Conservation (phyloP, 2,888 invertebrate species). For the Drosophila colorata region DNA sequence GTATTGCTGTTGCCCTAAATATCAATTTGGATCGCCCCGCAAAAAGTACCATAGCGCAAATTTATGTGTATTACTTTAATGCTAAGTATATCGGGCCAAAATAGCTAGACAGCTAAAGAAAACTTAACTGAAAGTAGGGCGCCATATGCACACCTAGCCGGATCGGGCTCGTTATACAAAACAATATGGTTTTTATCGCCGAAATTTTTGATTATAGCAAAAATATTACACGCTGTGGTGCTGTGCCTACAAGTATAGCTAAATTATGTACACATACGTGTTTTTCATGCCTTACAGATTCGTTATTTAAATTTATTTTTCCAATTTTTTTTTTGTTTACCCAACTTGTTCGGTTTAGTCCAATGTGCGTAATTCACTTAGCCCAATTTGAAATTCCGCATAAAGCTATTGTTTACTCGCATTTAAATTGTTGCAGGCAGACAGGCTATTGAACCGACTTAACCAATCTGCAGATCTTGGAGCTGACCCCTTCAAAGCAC, state of each 20-base stretch:
- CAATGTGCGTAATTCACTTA: slow-evolving; percentile 74
- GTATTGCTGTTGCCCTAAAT: slow-evolving; percentile 70
- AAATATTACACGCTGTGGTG: slow-evolving; percentile 75
- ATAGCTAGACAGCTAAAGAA: slow-evolving; percentile 9
- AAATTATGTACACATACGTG: slow-evolving; percentile 16
- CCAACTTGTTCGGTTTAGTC: slow-evolving; percentile 56
- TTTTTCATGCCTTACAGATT: slow-evolving; percentile 47
- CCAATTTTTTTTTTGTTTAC: slow-evolving; percentile 61
- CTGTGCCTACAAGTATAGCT: slow-evolving; percentile 18
- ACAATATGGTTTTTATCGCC: slow-evolving; percentile 80
- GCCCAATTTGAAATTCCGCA: slow-evolving; percentile 66
- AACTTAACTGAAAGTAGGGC: slow-evolving; percentile 63
- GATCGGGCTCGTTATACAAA: slow-evolving; percentile 34
- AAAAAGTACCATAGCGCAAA: slow-evolving; percentile 30
- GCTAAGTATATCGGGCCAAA: slow-evolving; percentile 35
- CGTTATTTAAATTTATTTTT: slow-evolving; percentile 54
- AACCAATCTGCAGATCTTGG: neutral
- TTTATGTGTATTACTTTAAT: slow-evolving; percentile 50
- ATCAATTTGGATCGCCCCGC: slow-evolving; percentile 28
- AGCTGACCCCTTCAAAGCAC: neutral
- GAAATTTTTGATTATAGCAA: slow-evolving; percentile 68
- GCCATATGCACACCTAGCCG: slow-evolving; percentile 71
- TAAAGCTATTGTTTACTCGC: slow-evolving; percentile 58
- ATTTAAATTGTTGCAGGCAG: slow-evolving; percentile 22
- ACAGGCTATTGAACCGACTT: slow-evolving; percentile 50